Conservation (phyloP, 2,113 vertebrate species). For the Dicentrarchus labrax region DNA sequence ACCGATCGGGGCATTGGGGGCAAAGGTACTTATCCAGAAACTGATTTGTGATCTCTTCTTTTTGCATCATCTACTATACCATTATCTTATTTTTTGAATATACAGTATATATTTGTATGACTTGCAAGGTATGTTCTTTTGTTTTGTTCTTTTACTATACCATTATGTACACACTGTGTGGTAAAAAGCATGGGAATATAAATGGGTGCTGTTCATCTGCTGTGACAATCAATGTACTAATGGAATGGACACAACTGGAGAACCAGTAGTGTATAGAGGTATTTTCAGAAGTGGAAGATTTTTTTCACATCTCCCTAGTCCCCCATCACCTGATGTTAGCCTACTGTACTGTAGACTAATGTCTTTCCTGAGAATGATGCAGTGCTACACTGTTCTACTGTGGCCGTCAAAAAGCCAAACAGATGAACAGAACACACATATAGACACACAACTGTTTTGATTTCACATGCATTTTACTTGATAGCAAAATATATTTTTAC, state of each 20-base stretch:
- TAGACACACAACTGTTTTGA: neutral
- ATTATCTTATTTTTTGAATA: too few species aligned
- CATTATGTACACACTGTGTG: conserved; percentile 32
- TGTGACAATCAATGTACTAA: conserved; percentile 45
- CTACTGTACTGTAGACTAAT: neutral
- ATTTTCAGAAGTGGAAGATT: conserved; percentile 21
- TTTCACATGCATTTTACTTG: neutral
- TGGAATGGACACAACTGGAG: conserved; percentile 22
- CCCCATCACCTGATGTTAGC: neutral
- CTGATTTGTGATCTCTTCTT: neutral
- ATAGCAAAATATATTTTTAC: neutral
- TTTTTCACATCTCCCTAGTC: neutral
- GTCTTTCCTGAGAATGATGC: neutral
- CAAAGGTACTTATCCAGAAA: conserved; percentile 5
- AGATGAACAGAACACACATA: neutral
- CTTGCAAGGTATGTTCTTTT: too few species aligned
- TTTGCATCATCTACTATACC: conserved; percentile 17
- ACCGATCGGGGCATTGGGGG: neutral
- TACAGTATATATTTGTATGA: too few species aligned
- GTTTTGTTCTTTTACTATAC: too few species aligned
- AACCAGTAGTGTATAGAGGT: neutral
- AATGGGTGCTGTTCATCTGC: conserved; percentile 32
- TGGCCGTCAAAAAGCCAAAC: neutral
- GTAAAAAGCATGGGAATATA: conserved; percentile 25
- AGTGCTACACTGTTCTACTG: neutral